Percentiles rank a stretch among this genome's conserved stretches.
Evolutionary conservation across 2,113 vertebrate species (phyloP).

Genomic region (Bubo scandiacus): DNA sequence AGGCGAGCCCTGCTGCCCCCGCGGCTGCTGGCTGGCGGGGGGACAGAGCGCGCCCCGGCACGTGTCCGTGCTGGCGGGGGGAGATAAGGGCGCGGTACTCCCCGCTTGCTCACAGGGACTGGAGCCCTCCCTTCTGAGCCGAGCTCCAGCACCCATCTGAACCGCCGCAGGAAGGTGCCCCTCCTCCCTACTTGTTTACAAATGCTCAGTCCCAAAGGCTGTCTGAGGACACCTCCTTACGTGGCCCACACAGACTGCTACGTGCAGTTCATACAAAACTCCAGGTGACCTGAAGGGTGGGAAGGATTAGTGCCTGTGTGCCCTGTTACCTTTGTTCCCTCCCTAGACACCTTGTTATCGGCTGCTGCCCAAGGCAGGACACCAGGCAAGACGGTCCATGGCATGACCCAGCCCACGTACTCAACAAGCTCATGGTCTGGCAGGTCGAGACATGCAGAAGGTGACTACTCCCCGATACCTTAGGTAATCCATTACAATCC

Average conservation of each 20-base stretch:
- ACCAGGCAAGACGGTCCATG: too few relatives aligned
- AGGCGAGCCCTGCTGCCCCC: neutral
- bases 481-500: neutral
- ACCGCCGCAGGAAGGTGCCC: rapidly evolving
- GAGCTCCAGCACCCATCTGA: rapidly evolving
- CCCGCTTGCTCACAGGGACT: rapidly evolving
- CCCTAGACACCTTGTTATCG: neutral
- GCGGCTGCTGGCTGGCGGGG: too few relatives aligned
- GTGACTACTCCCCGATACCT: neutral
- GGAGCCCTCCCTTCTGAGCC: neutral
- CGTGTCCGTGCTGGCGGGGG: neutral
- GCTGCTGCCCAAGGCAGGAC: neutral
- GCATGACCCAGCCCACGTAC: neutral
- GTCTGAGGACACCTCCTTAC: neutral
- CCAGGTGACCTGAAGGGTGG: neutral
- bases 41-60: rapidly evolving
- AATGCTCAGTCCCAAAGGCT: neutral
- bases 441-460: neutral
- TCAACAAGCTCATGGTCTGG: neutral
- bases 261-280: neutral
- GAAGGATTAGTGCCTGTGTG: neutral
- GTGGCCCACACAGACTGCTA: rapidly evolving
- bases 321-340: neutral
- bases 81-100: rapidly evolving
- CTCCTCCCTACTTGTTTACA: rapidly evolving